Percentiles rank a stretch among this genome's conserved stretches.
phyloP scores from a whole-genome alignment of 2,113 vertebrate genomes.

The Tychaedon coryphoeus region DNA sequence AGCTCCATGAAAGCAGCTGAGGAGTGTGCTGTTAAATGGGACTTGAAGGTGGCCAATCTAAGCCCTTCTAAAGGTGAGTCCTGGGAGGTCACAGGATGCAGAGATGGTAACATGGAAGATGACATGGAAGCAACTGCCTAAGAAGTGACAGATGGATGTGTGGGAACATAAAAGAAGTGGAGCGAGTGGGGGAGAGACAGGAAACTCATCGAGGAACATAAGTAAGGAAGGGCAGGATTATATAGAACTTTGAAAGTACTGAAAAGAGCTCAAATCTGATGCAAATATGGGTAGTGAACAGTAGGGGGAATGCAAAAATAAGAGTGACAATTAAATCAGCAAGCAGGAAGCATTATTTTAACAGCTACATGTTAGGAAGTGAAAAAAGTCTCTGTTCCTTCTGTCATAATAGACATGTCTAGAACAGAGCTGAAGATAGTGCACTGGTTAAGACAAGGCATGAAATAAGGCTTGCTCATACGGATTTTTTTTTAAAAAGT shows the following conservation, averaged over 20 bases:
- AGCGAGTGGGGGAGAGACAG: slow-evolving; percentile 53
- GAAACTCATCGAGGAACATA: slow-evolving; percentile 39
- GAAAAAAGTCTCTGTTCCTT: slow-evolving; percentile 41
- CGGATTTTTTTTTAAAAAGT: background rate
- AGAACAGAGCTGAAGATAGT: slow-evolving; percentile 9
- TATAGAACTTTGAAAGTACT: slow-evolving; percentile 35
- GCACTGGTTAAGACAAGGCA: background rate
- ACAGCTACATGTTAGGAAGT: slow-evolving; percentile 35
- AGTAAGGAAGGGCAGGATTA: slow-evolving; percentile 54
- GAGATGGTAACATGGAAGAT: background rate
- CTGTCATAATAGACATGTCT: slow-evolving; percentile 50
- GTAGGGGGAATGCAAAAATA: slow-evolving; percentile 60
- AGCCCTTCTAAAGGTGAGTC: background rate
- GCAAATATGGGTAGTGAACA: slow-evolving; percentile 50
- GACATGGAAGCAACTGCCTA: slow-evolving; percentile 42
- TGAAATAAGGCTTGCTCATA: background rate
- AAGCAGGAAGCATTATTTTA: slow-evolving; percentile 59
- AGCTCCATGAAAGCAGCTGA: background rate
- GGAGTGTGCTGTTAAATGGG: background rate
- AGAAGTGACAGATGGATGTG: slow-evolving; percentile 57
- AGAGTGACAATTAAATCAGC: slow-evolving; percentile 62
- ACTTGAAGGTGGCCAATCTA: background rate
- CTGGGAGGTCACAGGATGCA: background rate
- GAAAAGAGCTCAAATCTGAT: slow-evolving; percentile 41
- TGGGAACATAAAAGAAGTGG: slow-evolving; percentile 53